Evolutionary conservation across 2,888 invertebrate genomes (phyloP), one percentile per base, ranked within the genome.

Genomic region (Diabrotica balteata): DNA sequence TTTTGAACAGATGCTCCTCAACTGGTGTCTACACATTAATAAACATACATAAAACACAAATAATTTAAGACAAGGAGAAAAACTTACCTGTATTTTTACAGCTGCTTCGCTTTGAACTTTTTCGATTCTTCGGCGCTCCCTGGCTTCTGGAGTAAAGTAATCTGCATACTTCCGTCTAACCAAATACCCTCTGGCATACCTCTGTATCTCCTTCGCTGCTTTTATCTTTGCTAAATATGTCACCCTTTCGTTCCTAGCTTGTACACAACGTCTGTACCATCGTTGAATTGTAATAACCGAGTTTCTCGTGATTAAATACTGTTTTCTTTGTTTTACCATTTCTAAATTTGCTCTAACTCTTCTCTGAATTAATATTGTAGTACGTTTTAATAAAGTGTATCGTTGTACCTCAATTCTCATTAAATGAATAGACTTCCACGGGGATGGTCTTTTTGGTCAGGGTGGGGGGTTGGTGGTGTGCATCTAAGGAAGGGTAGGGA

Each of bases 61-160:
- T 32, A 32, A 32, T 32, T 32, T 32, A 32, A 32, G 32, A 32
- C 17, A 17, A 17, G 17, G 17, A 1, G 47, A 59, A 45, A 11
- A 54, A 63, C 67, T 78, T 78, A 88, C 87, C 86, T 92, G 92
- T 76, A 92, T 91, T 77, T 86, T 86, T 3, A 85, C 85, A 9
- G 89, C 90, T 6, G 91, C 90, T 71, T 84, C 84, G 66, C 59
- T 73, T 70, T 75, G 71, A 84, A 81, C 45, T 78, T 82, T 61
- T 80, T 82, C 63, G 83, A 78, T 57, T 86, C 80, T 74, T 85
- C 86, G 73, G 81, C 83, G 67, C 82, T 82, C 78, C 46, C 72
- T 68, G 32, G 78, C 80, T 61, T 79, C 80, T 8, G 69, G 64
- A 7, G 75, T 77, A n/a, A 80, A 72, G 11, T 72, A 68, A 9